Evolutionary conservation across 2,797 vertebrate species (phyloP).

Genomic region (Apogon hyalosoma): DNA sequence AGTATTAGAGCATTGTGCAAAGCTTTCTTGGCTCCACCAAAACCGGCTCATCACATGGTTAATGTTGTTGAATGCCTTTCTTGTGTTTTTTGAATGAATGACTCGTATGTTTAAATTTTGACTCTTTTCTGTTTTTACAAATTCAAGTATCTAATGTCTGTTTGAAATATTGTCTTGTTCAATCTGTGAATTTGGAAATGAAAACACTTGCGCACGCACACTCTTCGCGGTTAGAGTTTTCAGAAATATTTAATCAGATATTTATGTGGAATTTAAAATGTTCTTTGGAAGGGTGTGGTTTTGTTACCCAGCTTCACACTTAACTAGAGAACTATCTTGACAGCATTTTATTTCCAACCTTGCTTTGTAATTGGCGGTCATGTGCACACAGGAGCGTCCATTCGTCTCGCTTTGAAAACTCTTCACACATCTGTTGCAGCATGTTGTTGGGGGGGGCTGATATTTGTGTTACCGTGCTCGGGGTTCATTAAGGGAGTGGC

Average conservation of each 20-base stretch:
- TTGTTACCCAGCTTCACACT: conserved; percentile 58
- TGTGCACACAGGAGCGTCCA: conserved; percentile 59
- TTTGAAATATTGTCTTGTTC: conserved; percentile 29
- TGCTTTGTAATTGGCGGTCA: conserved; percentile 68
- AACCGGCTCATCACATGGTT: conserved; percentile 74
- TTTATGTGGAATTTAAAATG: conserved; percentile 44
- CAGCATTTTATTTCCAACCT: conserved; percentile 67
- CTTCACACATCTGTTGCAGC: conserved; percentile 80
- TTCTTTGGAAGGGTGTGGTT: conserved; percentile 73
- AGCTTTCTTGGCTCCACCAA: conserved; percentile 50
- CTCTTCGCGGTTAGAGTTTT: conserved; percentile 23
- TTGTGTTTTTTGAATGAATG: conserved; percentile 77
- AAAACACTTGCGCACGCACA: conserved; percentile 37
- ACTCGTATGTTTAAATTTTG: conserved; percentile 69
- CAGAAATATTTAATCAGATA: conserved; percentile 45
- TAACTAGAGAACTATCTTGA: conserved; percentile 54
- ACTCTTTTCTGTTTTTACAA: conserved; percentile 44
- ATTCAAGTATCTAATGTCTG: conserved; percentile 22
- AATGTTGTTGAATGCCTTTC: conserved; percentile 73
- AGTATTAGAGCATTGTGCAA: conserved; percentile 47
- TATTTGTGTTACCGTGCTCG: conserved; percentile 65
- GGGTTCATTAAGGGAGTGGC: conserved; percentile 81
- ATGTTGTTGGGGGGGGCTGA: conserved; percentile 51
- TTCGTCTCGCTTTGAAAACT: conserved; percentile 68
- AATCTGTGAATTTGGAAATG: conserved; percentile 36